Evolutionary conservation across 1,140 invertebrate genomes (phyloP).

Genomic region (Phymorhynchus buccinoides): DNA sequence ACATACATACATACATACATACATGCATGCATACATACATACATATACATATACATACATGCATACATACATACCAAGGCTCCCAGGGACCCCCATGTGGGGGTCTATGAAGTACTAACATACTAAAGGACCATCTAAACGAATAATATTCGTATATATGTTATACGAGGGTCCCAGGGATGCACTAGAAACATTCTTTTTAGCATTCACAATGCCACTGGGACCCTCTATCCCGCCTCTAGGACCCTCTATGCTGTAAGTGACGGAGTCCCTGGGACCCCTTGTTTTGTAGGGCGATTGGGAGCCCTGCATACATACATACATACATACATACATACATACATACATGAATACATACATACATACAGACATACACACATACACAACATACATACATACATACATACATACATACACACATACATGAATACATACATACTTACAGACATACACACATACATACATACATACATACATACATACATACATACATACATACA

Average conservation of each 20-base stretch:
- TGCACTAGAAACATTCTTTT: too few relatives aligned
- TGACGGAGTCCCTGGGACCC: too few relatives aligned
- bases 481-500: not conserved
- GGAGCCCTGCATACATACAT: too few relatives aligned
- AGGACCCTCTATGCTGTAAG: too few relatives aligned
- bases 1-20: not conserved
- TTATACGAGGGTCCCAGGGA: too few relatives aligned
- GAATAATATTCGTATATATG: constrained; percentile 48
- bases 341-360: not conserved
- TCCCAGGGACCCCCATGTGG: too few relatives aligned
- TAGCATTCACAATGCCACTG: too few relatives aligned
- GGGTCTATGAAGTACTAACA: too few relatives aligned
- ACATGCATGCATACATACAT: not conserved
- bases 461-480: not conserved
- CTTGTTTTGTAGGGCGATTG: too few relatives aligned
- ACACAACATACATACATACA: not conserved
- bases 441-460: not conserved
- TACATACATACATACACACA: not conserved
- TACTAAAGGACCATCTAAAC: constrained; percentile 99
- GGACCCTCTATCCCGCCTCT: too few relatives aligned
- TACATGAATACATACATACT: not conserved
- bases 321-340: not conserved
- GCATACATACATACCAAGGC: not conserved
- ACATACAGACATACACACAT: not conserved
- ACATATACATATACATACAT: not conserved